These are phyloP conservation scores for Pseudois nayaur DNA, from an alignment of 2,113 vertebrate species.

Conservation along the genomic window DNA sequence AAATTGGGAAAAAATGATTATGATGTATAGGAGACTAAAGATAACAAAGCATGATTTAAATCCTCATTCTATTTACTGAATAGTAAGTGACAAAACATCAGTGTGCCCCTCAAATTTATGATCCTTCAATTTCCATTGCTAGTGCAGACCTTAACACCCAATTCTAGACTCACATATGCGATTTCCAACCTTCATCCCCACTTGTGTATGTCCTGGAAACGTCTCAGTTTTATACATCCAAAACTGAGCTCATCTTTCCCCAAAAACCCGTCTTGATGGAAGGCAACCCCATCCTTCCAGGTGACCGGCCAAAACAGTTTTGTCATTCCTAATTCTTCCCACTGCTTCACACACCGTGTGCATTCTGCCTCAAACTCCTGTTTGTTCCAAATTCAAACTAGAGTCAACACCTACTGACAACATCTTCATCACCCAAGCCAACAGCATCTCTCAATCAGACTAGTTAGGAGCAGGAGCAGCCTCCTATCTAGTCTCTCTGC, in stretches of 20 bases:
- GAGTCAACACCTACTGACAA: background rate
- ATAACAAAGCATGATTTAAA: background rate
- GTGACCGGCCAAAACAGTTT: background rate
- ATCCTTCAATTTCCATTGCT: background rate
- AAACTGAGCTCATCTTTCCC: background rate
- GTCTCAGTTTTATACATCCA: background rate
- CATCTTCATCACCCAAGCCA: background rate
- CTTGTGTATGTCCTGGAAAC: background rate
- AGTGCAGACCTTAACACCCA: background rate
- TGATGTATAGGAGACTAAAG: background rate
- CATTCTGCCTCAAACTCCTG: background rate
- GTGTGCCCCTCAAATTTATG: background rate
- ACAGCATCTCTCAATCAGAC: background rate
- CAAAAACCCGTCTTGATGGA: background rate
- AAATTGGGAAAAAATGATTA: background rate
- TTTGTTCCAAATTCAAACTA: background rate
- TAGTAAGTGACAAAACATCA: background rate
- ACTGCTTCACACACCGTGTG: rapidly evolving
- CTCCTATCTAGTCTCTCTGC: background rate
- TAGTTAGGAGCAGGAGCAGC: background rate
- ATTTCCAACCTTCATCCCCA: background rate
- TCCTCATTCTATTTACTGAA: background rate
- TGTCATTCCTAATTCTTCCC: background rate
- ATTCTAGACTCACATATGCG: background rate
- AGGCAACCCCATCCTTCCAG: background rate